Evolutionary conservation across 2,888 invertebrate species (phyloP).

Genomic region (Meiosimyza platycephala): DNA sequence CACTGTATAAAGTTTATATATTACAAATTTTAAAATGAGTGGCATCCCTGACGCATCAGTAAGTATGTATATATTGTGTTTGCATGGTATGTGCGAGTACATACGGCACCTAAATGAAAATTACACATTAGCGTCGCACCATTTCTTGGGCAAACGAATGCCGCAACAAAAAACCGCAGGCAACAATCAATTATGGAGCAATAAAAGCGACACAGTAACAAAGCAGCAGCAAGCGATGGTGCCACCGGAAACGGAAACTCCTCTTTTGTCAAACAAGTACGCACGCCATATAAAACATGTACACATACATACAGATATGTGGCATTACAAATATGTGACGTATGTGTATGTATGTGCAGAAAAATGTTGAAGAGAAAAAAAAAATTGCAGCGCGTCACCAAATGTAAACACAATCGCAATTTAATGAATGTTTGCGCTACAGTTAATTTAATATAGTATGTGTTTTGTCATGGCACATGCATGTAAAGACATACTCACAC

Average conservation of each 20-base stretch:
- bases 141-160: background rate
- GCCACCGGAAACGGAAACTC: slow-evolving; percentile 22
- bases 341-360: background rate
- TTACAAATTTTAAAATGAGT: too few relatives aligned
- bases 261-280: too few relatives aligned
- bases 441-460: slow-evolving; percentile 17
- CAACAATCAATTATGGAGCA: slow-evolving; percentile 21
- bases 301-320: background rate
- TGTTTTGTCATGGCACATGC: too few relatives aligned
- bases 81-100: background rate
- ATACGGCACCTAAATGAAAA: background rate
- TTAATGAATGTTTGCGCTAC: slow-evolving; percentile 26
- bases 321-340: too few relatives aligned
- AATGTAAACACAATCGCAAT: slow-evolving; percentile 18
- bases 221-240: background rate
- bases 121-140: background rate
- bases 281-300: background rate
- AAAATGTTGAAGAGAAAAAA: too few relatives aligned
- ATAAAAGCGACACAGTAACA: slow-evolving; percentile 8
- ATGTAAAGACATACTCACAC: too few relatives aligned
- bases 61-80: background rate
- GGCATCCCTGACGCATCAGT: too few relatives aligned
- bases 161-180: background rate
- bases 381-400: background rate
- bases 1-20: too few relatives aligned